phyloP scores from a whole-genome alignment of 2,113 vertebrate genomes.

The Sceloporus tristichus region DNA sequence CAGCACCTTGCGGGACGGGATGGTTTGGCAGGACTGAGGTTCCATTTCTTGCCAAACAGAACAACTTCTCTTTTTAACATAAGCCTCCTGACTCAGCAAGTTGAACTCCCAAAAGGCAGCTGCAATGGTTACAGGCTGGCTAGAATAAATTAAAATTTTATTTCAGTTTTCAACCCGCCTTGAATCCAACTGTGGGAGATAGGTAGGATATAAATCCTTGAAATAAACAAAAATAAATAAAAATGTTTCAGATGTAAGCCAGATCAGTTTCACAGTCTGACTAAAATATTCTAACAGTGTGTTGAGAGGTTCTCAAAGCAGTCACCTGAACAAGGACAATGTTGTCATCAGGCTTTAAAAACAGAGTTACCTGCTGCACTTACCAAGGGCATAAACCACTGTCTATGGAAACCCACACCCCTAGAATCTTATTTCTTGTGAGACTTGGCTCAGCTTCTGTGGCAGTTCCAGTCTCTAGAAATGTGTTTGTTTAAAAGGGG shows the following conservation, averaged over 20 bases:
- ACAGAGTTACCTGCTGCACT: neutral
- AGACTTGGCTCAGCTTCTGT: neutral
- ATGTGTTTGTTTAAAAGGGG: neutral
- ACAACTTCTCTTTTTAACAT: no score
- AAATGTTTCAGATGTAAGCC: neutral
- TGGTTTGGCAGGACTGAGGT: no score
- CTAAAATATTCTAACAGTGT: neutral
- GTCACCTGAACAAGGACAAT: constrained; percentile 7
- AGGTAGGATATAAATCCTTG: no score
- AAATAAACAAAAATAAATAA: no score
- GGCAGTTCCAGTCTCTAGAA: neutral
- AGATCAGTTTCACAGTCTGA: constrained; percentile 3
- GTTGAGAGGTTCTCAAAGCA: neutral
- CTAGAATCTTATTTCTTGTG: neutral
- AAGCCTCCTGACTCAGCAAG: no score
- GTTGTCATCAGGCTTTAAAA: neutral
- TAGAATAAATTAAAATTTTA: no score
- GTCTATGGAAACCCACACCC: neutral
- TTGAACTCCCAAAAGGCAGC: neutral
- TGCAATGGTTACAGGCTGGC: no score
- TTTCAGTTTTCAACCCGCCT: no score
- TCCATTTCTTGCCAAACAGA: no score
- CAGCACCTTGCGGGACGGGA: no score
- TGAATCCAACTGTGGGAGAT: no score
- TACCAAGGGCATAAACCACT: neutral